Percentiles rank a stretch among this genome's conserved stretches.
phyloP scores from a whole-genome alignment of 2,888 invertebrate species.

The Phytoseiulus persimilis region DNA sequence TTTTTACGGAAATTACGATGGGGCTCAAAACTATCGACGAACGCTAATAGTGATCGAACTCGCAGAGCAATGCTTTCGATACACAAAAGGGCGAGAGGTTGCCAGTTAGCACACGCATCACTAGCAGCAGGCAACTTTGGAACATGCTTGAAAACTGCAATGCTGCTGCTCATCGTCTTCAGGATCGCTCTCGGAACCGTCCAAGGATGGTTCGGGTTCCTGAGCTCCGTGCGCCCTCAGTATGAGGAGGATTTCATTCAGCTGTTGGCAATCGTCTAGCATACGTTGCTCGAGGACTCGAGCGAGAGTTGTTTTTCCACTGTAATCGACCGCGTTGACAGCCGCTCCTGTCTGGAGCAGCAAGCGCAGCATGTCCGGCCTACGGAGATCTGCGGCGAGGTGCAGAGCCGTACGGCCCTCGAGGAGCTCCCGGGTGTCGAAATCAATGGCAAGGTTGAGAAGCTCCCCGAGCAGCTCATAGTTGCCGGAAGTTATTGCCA shows the following conservation, averaged over 20 bases:
- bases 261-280: not conserved
- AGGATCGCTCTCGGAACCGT: not conserved
- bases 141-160: conserved; percentile 7
- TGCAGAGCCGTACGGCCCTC: conserved; percentile 35
- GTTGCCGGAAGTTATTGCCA: conserved; percentile 9
- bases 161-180: not conserved
- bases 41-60: not conserved
- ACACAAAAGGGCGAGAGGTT: not conserved
- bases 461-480: not conserved
- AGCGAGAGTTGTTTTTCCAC: not conserved
- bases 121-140: conserved; percentile 23
- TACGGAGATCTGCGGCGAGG: conserved; percentile 14
- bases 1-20: not conserved
- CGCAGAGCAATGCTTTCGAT: not conserved
- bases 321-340: conserved; percentile 6
- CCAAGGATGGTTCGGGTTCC: not conserved
- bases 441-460: not conserved
- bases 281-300: not conserved
- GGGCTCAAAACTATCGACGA: not conserved
- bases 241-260: not conserved
- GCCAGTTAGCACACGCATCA: not conserved
- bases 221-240: conserved; percentile 8
- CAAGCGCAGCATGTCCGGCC: not conserved
- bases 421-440: conserved; percentile 21
- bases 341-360: not conserved